Conservation (phyloP, 2,888 invertebrate genomes). For the Macrosiphum euphorbiae region DNA sequence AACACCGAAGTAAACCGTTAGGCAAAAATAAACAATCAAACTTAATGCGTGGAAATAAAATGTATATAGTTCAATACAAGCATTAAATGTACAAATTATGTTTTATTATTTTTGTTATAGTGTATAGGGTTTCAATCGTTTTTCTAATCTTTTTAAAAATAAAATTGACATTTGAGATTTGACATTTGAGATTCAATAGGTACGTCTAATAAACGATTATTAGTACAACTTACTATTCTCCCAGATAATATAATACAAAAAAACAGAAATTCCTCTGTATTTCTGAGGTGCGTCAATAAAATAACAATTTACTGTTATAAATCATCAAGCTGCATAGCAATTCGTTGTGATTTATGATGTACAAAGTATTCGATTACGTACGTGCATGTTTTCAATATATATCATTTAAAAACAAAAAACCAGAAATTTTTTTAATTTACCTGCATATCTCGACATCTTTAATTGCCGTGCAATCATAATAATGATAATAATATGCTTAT, state of each 20-base stretch:
- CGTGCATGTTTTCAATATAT: background rate
- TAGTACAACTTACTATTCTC: background rate
- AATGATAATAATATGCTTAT: background rate
- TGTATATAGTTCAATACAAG: background rate
- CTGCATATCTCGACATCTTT: background rate
- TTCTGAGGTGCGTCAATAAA: background rate
- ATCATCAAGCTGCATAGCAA: background rate
- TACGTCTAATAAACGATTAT: background rate
- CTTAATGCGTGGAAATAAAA: background rate
- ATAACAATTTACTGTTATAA: background rate
- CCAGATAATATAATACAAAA: background rate
- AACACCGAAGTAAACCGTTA: background rate
- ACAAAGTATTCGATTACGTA: background rate
- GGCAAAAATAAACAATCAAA: constrained; percentile 2
- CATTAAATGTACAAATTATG: constrained; percentile 16
- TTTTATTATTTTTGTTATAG: background rate
- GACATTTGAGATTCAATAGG: no score
- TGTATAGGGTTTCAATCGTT: background rate
- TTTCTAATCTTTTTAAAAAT: background rate
- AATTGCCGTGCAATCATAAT: background rate
- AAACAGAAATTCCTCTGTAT: background rate
- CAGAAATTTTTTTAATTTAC: background rate
- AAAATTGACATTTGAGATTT: background rate
- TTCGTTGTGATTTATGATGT: background rate
- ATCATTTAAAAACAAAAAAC: background rate